A percentile compares a stretch with the other conserved stretches of the same genome.
Evolutionary conservation across 2,113 vertebrate species (phyloP).

Genomic region (Chaenocephalus aceratus): DNA sequence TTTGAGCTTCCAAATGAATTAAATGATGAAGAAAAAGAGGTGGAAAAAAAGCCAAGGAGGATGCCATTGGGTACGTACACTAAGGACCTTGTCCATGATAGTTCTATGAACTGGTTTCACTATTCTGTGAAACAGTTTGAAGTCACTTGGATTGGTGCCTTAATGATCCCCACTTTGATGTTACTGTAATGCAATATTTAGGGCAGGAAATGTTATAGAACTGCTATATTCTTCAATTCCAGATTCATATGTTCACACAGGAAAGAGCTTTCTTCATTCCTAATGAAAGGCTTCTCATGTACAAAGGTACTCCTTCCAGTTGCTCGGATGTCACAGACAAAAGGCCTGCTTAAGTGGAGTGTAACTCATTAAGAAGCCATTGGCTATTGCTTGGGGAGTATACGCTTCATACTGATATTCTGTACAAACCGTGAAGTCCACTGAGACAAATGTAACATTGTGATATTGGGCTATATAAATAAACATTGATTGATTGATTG

Average conservation of each 20-base stretch:
- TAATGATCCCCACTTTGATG: slow-evolving; percentile 25
- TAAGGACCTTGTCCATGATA: slow-evolving; percentile 9
- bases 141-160: neutral
- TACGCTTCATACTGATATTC: too few species aligned
- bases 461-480: too few species aligned
- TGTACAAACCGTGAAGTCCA: too few species aligned
- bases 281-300: slow-evolving; percentile 41
- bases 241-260: slow-evolving; percentile 8
- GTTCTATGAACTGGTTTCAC: slow-evolving; percentile 1
- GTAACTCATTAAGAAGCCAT: slow-evolving; percentile 38
- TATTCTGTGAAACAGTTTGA: neutral
- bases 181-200: too few species aligned
- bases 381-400: slow-evolving; percentile 12
- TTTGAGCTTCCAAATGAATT: slow-evolving; percentile 59
- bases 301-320: slow-evolving; percentile 2
- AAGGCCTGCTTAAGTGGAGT: slow-evolving; percentile 3
- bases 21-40: slow-evolving; percentile 42
- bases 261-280: neutral
- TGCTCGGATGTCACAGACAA: neutral
- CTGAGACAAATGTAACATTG: too few species aligned
- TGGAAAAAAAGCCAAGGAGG: slow-evolving; percentile 4
- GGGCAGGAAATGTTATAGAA: too few species aligned
- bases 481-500: neutral
- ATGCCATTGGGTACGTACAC: neutral
- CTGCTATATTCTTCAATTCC: neutral